Conservation (phyloP, 2,888 invertebrate genomes). For the Caradrina clavipalpis region DNA sequence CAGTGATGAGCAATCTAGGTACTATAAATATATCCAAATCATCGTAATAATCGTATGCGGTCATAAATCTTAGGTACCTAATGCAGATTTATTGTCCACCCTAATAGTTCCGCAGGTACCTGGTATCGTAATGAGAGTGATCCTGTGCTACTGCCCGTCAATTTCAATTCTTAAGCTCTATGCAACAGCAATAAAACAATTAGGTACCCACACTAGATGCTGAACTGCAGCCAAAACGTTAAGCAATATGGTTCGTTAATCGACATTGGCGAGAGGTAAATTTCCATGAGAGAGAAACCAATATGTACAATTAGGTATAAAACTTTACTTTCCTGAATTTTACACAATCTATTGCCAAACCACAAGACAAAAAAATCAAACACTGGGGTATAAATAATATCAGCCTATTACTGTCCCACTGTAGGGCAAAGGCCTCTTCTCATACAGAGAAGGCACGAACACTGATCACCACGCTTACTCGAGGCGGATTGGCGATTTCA, state of each 20-base stretch:
- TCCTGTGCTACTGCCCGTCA: slow-evolving; percentile 47
- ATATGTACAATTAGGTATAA: neutral
- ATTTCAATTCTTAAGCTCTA: slow-evolving; percentile 54
- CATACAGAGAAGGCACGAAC: no score
- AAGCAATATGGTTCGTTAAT: no score
- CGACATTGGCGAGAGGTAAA: neutral
- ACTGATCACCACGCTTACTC: no score
- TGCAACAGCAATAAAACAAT: slow-evolving; percentile 48
- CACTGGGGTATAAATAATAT: no score
- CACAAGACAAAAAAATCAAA: no score
- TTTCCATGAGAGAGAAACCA: no score
- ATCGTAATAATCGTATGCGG: slow-evolving; percentile 17
- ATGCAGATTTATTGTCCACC: slow-evolving; percentile 58
- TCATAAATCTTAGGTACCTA: slow-evolving; percentile 40
- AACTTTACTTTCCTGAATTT: no score
- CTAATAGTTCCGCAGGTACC: slow-evolving; percentile 27
- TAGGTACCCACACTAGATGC: slow-evolving; percentile 22
- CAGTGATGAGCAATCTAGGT: slow-evolving; percentile 49
- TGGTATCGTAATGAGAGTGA: slow-evolving; percentile 43
- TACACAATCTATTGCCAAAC: no score
- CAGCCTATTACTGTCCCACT: no score
- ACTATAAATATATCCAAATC: slow-evolving; percentile 33
- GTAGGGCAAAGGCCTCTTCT: no score
- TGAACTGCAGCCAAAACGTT: slow-evolving; percentile 30
- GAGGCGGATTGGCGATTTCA: no score